Conservation (phyloP, 2,888 invertebrate species). For the Callimorpha dominula region DNA sequence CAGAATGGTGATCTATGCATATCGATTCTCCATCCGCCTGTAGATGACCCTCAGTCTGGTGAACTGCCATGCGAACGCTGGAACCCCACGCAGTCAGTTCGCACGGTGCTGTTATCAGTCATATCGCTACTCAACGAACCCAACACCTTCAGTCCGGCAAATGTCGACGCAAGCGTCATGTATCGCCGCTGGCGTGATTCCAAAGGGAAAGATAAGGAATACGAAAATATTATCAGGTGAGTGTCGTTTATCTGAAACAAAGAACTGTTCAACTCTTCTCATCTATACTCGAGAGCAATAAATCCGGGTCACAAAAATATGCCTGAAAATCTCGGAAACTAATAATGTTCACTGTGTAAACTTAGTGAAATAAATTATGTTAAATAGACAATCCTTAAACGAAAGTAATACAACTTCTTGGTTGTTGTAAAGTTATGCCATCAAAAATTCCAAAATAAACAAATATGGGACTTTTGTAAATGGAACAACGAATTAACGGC, state of each 20-base stretch:
- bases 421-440: no score
- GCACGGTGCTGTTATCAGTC: constrained; percentile 98
- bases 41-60: constrained; percentile 99
- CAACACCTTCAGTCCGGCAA: constrained; percentile 99
- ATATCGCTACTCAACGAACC: constrained; percentile 99
- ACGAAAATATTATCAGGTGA: constrained; percentile 99
- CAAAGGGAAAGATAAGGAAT: constrained; percentile 99
- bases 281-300: background rate
- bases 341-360: no score
- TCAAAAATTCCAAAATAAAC: no score
- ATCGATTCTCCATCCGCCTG: constrained; percentile 99
- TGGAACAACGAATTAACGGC: no score
- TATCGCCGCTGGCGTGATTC: constrained; percentile 99
- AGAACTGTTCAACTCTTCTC: background rate
- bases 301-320: no score
- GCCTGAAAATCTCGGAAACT: no score
- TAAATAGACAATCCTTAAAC: no score
- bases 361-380: no score
- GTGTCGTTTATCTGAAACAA: constrained; percentile 19
- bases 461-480: no score
- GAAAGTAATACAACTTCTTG: no score
- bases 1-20: constrained; percentile 99
- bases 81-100: constrained; percentile 99
- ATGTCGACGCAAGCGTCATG: constrained; percentile 99
- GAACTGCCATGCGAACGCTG: constrained; percentile 99